Conservation (phyloP, 2,888 invertebrate species). For the Pantelozetes paolii region DNA sequence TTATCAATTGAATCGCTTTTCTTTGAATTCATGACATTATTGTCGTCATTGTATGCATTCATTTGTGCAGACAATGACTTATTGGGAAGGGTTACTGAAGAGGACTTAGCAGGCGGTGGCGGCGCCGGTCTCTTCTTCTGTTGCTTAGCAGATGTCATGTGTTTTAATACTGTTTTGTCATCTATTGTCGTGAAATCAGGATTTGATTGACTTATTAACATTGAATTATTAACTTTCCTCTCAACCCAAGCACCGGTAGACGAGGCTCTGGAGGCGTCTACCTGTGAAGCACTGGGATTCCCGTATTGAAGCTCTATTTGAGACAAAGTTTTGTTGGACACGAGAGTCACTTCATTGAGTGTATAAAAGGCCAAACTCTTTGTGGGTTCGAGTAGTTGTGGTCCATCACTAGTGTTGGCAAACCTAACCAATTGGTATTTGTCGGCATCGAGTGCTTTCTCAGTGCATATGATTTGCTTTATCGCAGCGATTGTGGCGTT, state of each 20-base stretch:
- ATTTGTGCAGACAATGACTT: not conserved
- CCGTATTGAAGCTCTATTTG: constrained; percentile 33
- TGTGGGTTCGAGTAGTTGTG: constrained; percentile 61
- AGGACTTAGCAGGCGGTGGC: constrained; percentile 25
- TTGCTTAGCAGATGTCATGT: not conserved
- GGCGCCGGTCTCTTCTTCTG: constrained; percentile 40
- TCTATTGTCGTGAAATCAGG: constrained; percentile 37
- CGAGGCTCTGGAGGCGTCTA: not conserved
- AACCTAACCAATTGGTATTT: constrained; percentile 66
- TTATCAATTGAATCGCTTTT: not conserved
- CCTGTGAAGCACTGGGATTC: not conserved
- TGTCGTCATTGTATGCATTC: not conserved
- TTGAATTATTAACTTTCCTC: constrained; percentile 15
- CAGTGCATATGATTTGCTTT: constrained; percentile 66
- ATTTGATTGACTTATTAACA: constrained; percentile 40
- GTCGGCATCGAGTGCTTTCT: constrained; percentile 67
- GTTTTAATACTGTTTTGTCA: constrained; percentile 2
- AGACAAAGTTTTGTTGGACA: constrained; percentile 50
- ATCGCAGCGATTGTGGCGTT: constrained; percentile 66
- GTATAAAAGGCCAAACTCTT: constrained; percentile 62
- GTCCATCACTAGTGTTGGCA: constrained; percentile 55
- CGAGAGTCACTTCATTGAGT: constrained; percentile 61
- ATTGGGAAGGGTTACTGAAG: constrained; percentile 19
- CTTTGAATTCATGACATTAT: not conserved
- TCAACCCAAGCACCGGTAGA: not conserved